Base-by-base conservation (phyloP, 1,140 invertebrate genomes). In the Sweltsa coloradensis region DNA sequence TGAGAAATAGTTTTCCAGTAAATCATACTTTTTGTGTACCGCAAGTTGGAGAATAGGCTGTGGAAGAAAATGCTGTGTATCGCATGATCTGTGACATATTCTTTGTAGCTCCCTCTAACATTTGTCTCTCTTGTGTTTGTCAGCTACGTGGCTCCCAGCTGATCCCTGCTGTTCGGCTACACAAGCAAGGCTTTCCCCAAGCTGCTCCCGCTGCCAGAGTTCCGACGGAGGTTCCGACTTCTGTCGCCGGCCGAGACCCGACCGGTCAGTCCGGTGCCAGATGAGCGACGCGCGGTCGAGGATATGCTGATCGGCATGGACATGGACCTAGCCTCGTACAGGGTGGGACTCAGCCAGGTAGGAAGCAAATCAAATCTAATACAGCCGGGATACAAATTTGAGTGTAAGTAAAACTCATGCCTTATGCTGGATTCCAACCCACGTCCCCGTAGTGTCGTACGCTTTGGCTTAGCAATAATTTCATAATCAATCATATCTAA, bases 141-240 rank as follows among this genome's bases (percentile, higher is more conserved):
- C 69, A 94, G 84, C 75, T 97, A 53, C 78, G 91, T 56, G 89
- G 91, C 18, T 82, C 83, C 52, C 87, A 96, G 70, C 78, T 97
- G 19, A 70, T 96, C 34, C 86, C 94, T 55, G 83, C 88, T 14
- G 79, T 93, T 9, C 74, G 92, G 18, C 71, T 96, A 36, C 82
- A 91, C 68, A 92, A 94, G 59, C 85, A 92, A 68, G 91, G 92
- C 26, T 96, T 89, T 67, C n/a, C 92, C 92, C 3, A 88, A 91
- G 59, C 79, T 85, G 57, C 78, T 96, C 73, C 82, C 80, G 34
- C 78, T 93, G 39, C 72, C 77, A 23, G 92, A 96, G 67, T 96
- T 97, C 60, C 72, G 85, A 47, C 75, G 90, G 51, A 77, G 84
- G 52, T 93, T 92, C 64, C 73, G 79, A 24, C 69, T 90, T 3